Evolutionary conservation across 2,888 invertebrate species (phyloP).

Genomic region (Elmis aenea): DNA sequence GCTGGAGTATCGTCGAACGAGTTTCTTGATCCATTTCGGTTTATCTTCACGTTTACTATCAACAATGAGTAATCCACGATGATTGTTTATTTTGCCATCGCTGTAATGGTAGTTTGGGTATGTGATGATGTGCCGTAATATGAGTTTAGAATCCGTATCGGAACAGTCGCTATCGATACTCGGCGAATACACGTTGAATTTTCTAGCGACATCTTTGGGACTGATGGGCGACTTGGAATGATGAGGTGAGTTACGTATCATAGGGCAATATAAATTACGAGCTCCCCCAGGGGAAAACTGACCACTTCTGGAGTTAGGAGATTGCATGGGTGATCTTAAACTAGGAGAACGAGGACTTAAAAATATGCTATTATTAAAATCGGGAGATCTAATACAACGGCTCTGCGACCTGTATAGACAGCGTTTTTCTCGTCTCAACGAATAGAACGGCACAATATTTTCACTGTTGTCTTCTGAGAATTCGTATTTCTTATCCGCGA

Average conservation of each 20-base stretch:
- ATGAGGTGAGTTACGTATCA: conserved; percentile 40
- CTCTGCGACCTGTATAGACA: conserved; percentile 37
- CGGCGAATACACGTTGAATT: conserved; percentile 45
- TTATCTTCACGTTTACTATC: conserved; percentile 39
- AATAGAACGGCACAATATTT: conserved; percentile 61
- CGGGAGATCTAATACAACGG: conserved; percentile 41
- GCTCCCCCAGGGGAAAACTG: conserved; percentile 42
- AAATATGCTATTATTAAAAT: conserved; percentile 38
- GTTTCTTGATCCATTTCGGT: conserved; percentile 46
- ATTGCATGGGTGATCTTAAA: conserved; percentile 43
- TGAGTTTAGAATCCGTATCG: conserved; percentile 44
- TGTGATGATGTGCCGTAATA: conserved; percentile 37
- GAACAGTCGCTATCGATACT: conserved; percentile 46
- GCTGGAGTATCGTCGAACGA: conserved; percentile 44
- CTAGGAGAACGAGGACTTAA: conserved; percentile 41
- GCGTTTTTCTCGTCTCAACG: conserved; percentile 48
- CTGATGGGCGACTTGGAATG: conserved; percentile 45
- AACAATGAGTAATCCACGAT: conserved; percentile 41
- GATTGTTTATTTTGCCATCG: conserved; percentile 16
- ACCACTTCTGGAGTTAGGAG: conserved; percentile 43
- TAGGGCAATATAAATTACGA: conserved; percentile 39
- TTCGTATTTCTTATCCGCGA: conserved; percentile 90
- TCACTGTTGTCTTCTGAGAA: conserved; percentile 74
- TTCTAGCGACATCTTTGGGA: conserved; percentile 40
- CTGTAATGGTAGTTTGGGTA: conserved; percentile 28